Evolutionary conservation across 1,140 invertebrate genomes (phyloP).

Genomic region (Achatina immaculata): DNA sequence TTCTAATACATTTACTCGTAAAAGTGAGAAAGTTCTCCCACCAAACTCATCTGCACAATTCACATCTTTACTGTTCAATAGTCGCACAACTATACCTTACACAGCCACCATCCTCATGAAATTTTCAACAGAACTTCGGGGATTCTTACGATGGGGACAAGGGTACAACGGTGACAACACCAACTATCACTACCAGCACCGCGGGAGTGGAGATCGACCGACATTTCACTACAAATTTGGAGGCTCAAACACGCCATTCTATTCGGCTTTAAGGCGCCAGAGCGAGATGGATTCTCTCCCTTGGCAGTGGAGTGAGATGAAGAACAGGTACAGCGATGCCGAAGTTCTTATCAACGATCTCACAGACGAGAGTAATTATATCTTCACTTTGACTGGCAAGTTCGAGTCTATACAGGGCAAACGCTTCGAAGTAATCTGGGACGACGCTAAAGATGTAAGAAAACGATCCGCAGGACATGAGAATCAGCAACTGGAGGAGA

Average conservation of each 20-base stretch:
- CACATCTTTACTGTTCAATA: not conserved
- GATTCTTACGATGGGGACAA: slow-evolving; percentile 1
- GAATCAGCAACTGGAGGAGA: no score
- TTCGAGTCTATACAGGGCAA: not conserved
- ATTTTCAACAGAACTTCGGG: not conserved
- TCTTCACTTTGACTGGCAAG: not conserved
- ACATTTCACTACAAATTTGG: slow-evolving; percentile 11
- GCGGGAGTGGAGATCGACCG: not conserved
- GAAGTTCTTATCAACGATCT: not conserved
- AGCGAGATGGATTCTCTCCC: not conserved
- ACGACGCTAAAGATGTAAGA: not conserved
- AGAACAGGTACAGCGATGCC: not conserved
- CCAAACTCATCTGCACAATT: not conserved
- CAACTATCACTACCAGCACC: slow-evolving; percentile 18
- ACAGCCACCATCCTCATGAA: not conserved
- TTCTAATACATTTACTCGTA: not conserved
- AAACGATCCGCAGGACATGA: no score
- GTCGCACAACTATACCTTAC: slow-evolving; percentile 2
- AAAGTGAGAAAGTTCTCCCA: not conserved
- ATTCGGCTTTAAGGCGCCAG: not conserved
- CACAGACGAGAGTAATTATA: not conserved
- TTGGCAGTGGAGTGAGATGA: slow-evolving; percentile 19
- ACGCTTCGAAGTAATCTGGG: not conserved
- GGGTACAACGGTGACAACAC: not conserved
- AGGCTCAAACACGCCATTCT: not conserved